phyloP scores from a whole-genome alignment of 1,140 invertebrate genomes.

The Thereuonema tuberculata region DNA sequence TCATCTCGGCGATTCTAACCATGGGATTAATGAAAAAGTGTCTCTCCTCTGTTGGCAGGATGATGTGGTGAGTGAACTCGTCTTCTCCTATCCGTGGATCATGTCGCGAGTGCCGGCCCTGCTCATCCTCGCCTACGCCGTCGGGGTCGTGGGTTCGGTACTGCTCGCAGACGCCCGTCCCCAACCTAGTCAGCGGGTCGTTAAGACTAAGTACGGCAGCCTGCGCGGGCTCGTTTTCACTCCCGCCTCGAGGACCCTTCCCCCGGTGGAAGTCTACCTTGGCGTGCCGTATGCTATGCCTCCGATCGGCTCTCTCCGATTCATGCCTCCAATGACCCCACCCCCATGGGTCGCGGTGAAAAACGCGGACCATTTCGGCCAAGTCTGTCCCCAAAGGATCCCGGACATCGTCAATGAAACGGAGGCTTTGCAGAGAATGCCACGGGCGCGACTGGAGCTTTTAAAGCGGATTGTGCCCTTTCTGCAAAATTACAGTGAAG shows the following conservation, averaged over 20 bases:
- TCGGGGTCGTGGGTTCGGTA: not conserved
- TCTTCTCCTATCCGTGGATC: not conserved
- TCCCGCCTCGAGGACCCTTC: slow-evolving; percentile 18
- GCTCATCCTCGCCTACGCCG: not conserved
- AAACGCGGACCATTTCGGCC: slow-evolving; percentile 53
- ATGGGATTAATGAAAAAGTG: not conserved
- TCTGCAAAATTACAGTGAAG: slow-evolving; percentile 68
- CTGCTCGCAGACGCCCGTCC: not conserved
- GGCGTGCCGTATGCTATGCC: slow-evolving; percentile 69
- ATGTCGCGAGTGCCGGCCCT: not conserved
- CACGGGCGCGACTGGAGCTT: slow-evolving; percentile 48
- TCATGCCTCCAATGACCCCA: slow-evolving; percentile 51
- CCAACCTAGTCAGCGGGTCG: slow-evolving; percentile 40
- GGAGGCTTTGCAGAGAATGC: slow-evolving; percentile 52
- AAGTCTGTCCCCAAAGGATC: slow-evolving; percentile 63
- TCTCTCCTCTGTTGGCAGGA: not conserved
- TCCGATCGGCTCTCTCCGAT: slow-evolving; percentile 52
- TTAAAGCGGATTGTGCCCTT: slow-evolving; percentile 50
- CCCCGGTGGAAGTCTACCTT: slow-evolving; percentile 34
- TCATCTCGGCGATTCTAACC: too few relatives aligned
- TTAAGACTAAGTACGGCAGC: slow-evolving; percentile 41
- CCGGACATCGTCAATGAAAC: slow-evolving; percentile 63
- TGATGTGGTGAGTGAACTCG: not conserved
- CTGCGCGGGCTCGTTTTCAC: slow-evolving; percentile 31
- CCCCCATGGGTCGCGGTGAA: slow-evolving; percentile 53